Percentiles rank a stretch among this genome's conserved stretches.
Conservation (phyloP, 2,888 invertebrate species). For the Microctonus aethiopoides region DNA sequence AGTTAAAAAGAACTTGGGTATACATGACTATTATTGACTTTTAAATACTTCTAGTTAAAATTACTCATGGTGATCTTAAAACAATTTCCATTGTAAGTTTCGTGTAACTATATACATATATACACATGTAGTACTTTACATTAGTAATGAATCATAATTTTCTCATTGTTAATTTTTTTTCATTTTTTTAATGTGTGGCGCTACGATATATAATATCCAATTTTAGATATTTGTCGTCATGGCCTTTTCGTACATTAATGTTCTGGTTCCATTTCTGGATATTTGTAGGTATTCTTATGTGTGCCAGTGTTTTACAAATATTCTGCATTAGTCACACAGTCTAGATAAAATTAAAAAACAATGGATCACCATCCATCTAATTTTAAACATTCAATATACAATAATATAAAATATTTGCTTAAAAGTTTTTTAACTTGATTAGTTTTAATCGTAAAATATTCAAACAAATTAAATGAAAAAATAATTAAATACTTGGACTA, state of each 20-base stretch:
- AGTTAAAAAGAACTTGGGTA: neutral
- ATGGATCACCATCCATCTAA: neutral
- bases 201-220: neutral
- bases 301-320: neutral
- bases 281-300: neutral
- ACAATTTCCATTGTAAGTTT: neutral
- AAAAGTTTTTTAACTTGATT: no score
- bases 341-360: neutral
- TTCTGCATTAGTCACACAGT: neutral
- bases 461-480: no score
- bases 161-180: neutral
- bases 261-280: neutral
- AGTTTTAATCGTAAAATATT: no score
- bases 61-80: neutral
- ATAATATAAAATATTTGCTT: no score
- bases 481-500: no score
- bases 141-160: neutral
- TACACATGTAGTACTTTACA: no score
- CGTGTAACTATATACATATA: neutral
- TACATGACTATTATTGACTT: neutral
- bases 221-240: neutral
- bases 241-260: neutral
- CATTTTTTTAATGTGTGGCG: neutral
- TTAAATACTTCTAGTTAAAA: neutral
- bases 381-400: neutral